These are phyloP conservation scores for Allacma fusca DNA, from an alignment of 2,888 invertebrate species.

Conservation along the genomic window DNA sequence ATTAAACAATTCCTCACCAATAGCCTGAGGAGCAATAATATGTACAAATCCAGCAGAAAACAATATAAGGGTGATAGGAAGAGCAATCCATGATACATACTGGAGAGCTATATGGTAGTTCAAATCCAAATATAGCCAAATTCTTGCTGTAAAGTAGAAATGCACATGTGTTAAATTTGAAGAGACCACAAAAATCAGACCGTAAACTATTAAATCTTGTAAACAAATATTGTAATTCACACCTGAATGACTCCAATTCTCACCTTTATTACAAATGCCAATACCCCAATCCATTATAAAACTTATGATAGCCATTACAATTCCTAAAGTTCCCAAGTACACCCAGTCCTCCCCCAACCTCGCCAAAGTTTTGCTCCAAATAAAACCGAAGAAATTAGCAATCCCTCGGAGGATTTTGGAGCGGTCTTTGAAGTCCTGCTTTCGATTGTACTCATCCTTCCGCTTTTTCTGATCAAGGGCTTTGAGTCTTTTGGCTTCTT, in stretches of 20 bases:
- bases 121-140: conserved; percentile 91
- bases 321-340: conserved; percentile 88
- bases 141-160: conserved; percentile 81
- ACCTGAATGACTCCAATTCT: too few relatives aligned
- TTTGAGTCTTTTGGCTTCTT: conserved; percentile 84
- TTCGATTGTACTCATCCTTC: conserved; percentile 67
- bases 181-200: too few relatives aligned
- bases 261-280: conserved; percentile 91
- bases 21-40: conserved; percentile 94
- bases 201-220: too few relatives aligned
- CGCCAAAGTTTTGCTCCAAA: conserved; percentile 89
- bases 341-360: conserved; percentile 96
- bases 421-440: conserved; percentile 53
- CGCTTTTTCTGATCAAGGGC: conserved; percentile 70
- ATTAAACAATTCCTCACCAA: too few relatives aligned
- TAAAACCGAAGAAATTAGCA: conserved; percentile 69
- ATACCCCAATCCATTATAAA: conserved; percentile 95
- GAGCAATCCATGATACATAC: conserved; percentile 91
- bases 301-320: conserved; percentile 92
- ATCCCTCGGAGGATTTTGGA: conserved; percentile 63
- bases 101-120: conserved; percentile 82
- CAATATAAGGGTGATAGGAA: conserved; percentile 89
- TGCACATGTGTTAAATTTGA: too few relatives aligned
- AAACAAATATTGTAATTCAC: too few relatives aligned
- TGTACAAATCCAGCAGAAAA: conserved; percentile 97